Evolutionary conservation across 2,797 vertebrate species (phyloP), one percentile per base, ranked within the genome.

Genomic region (Labroides dimidiatus): DNA sequence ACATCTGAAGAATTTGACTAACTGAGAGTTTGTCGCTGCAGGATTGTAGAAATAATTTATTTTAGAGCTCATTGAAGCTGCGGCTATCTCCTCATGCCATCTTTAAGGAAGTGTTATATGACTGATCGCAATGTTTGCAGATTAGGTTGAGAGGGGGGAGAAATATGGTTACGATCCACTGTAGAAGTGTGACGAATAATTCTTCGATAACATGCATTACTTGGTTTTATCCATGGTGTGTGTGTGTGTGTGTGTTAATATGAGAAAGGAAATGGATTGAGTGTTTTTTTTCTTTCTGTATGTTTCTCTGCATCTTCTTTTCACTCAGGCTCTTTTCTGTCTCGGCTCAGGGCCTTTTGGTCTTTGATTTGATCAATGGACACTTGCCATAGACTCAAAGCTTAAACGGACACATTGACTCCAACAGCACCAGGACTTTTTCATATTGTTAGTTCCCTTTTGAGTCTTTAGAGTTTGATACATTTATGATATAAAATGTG

Each of bases 1-100:
- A 76, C 82, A 77, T 83, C 71, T 79, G 14, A 80, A 44, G 72
- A 72, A 78, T 51, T 39, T n/a, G 10, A 56, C 61, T 52, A 61
- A 66, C 27, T 5, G 6, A 70, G 60, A 62, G 50, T 75, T 78
- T 65, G 71, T 72, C 48, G 17, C 55, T 19, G 48, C 4, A 41
- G 16, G 55, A 75, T 10, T 68, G 76, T 53, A 27, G 57, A 64
- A 61, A 75, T 55, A 54, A 30, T 72, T 72, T 19, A 66, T 73
- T 44, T 48, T 8, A 60, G 27, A 48, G 30, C 14, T 6, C 8
- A 3, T 67, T 66, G 2, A 19, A 37, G 48, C 47, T 12, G 0
- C 30, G 15, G 42, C 53, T 59, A 23, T 51, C 19, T 2, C 16
- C 44, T 23, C 19, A 50, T 43, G 2, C 54, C 54, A 41, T 39